These are phyloP conservation scores for Mercenaria mercenaria DNA, from an alignment of 1,140 invertebrate genomes.

Conservation along the genomic window DNA sequence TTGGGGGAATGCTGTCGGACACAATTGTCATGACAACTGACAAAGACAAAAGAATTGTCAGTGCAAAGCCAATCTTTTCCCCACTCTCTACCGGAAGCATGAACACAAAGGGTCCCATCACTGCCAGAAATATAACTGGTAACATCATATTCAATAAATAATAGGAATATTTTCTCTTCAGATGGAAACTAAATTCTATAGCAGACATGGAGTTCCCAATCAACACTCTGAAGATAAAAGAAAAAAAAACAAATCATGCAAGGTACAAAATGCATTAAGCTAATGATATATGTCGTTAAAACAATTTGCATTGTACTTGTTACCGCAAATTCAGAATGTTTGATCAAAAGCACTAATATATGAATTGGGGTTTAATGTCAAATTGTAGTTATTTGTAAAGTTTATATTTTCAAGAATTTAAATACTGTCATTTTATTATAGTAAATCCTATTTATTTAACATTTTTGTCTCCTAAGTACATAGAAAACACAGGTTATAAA, in stretches of 20 bases:
- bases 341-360: no score
- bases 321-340: no score
- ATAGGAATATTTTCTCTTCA: conserved; percentile 14
- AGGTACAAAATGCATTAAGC: not conserved
- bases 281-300: not conserved
- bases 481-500: no score
- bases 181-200: not conserved
- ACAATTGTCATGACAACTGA: conserved; percentile 1
- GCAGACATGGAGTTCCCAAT: not conserved
- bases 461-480: no score
- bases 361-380: no score
- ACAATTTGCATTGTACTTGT: not conserved
- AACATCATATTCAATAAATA: conserved; percentile 23
- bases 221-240: not conserved
- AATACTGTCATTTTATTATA: no score
- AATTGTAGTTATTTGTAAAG: no score
- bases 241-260: not conserved
- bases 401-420: no score
- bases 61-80: not conserved
- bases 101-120: not conserved
- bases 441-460: no score
- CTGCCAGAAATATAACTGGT: not conserved
- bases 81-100: not conserved
- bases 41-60: not conserved
- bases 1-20: not conserved